Evolutionary conservation across 2,888 invertebrate species (phyloP).

Genomic region (Diplolepis rosae): DNA sequence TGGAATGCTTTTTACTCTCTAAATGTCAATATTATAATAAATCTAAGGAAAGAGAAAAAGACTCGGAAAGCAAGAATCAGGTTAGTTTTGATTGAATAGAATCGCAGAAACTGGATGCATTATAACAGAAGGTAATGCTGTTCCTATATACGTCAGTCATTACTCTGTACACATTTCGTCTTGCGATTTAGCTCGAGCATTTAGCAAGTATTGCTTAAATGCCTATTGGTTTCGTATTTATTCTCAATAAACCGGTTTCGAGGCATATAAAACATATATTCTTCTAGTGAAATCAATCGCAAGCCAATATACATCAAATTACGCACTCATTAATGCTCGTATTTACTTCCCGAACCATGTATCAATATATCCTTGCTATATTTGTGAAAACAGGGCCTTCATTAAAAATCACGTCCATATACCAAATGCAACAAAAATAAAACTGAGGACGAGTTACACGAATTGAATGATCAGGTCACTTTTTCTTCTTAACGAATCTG

Average conservation of each 20-base stretch:
- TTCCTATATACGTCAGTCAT: not conserved
- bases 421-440: not conserved
- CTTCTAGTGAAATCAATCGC: constrained; percentile 17
- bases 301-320: constrained; percentile 1
- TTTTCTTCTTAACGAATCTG: not conserved
- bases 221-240: not conserved
- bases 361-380: constrained; percentile 1
- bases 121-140: not conserved
- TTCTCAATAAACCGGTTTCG: not conserved
- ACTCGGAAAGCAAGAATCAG: not conserved
- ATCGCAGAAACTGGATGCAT: not conserved
- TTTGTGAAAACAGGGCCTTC: constrained; percentile 7
- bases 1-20: not conserved
- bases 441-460: not conserved
- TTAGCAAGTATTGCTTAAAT: constrained; percentile 1
- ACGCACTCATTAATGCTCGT: constrained; percentile 11
- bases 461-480: not conserved
- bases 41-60: not conserved
- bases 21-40: not conserved
- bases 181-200: not conserved
- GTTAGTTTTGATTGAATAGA: not conserved
- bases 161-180: not conserved
- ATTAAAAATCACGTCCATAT: constrained; percentile 13
- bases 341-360: constrained; percentile 11
- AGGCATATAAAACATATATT: constrained; percentile 13